Conservation (phyloP, 2,113 vertebrate species). For the Anguilla rostrata region DNA sequence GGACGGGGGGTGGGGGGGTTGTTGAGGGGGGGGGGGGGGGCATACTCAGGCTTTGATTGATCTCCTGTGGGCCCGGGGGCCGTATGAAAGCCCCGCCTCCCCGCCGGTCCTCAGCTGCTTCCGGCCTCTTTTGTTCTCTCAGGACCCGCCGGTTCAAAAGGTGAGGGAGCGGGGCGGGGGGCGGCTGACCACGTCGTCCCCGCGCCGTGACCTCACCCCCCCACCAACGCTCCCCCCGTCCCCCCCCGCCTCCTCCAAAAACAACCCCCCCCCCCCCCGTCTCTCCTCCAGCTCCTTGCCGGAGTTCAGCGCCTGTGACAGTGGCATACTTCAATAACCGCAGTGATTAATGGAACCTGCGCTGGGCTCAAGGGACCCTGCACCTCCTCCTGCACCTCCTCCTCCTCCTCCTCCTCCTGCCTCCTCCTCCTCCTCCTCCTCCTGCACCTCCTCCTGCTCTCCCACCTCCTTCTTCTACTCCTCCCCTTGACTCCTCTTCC, state of each 20-base stretch:
- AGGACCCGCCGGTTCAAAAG: conserved; percentile 16
- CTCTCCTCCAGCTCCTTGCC: not conserved
- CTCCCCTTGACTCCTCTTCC: no score
- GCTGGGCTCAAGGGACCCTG: not conserved
- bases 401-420: no score
- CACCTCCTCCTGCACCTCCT: not conserved
- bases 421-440: no score
- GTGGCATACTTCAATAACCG: conserved; percentile 8
- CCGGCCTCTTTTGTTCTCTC: conserved; percentile 52
- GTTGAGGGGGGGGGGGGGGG: conserved; percentile 45
- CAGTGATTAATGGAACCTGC: not conserved
- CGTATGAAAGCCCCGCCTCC: no score
- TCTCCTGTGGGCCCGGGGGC: conserved; percentile 54
- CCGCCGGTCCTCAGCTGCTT: conserved; percentile 56
- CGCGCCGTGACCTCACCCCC: not conserved
- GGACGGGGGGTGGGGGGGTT: conserved; percentile 59
- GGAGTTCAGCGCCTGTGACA: not conserved
- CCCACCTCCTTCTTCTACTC: no score
- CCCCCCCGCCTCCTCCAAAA: no score
- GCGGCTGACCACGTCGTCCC: conserved; percentile 8
- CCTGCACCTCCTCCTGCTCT: not conserved
- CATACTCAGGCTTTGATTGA: conserved; percentile 58
- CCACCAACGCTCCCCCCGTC: not conserved
- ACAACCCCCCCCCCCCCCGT: no score
- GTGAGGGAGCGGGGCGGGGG: not conserved